These are phyloP conservation scores for Galerucella nymphaeae DNA, from an alignment of 2,888 invertebrate species.

Conservation along the genomic window DNA sequence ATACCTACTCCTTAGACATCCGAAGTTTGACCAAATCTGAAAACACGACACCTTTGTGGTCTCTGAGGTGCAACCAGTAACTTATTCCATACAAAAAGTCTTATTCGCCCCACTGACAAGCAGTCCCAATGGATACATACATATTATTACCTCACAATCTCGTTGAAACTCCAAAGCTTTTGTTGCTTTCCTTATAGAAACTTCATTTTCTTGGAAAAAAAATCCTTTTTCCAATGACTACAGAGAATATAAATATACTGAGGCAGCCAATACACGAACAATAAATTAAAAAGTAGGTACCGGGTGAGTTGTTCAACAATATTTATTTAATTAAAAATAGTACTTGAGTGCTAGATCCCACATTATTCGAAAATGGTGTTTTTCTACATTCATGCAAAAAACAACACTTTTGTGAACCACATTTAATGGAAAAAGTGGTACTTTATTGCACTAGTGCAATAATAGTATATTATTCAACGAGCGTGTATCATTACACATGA, in stretches of 20 bases:
- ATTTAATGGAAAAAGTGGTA: no score
- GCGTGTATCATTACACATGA: no score
- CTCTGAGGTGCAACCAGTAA: constrained; percentile 22
- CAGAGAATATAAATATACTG: no score
- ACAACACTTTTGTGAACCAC: no score
- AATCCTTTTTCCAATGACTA: background rate
- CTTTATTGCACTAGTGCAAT: no score
- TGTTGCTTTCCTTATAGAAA: background rate
- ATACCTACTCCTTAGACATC: background rate
- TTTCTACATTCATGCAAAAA: no score
- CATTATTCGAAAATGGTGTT: no score
- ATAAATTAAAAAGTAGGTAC: no score
- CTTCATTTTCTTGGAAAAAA: background rate
- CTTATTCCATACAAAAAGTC: constrained; percentile 20
- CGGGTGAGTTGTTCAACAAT: no score
- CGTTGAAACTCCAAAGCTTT: constrained; percentile 13
- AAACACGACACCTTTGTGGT: constrained; percentile 16
- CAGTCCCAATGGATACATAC: constrained; percentile 24
- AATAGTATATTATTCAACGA: no score
- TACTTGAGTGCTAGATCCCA: no score
- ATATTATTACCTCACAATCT: constrained; percentile 26
- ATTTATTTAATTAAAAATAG: no score
- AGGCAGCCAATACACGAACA: background rate
- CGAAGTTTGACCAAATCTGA: constrained; percentile 9
- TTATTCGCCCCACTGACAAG: constrained; percentile 27